These are phyloP conservation scores for Nestor notabilis DNA, from an alignment of 2,113 vertebrate genomes.

Conservation along the genomic window DNA sequence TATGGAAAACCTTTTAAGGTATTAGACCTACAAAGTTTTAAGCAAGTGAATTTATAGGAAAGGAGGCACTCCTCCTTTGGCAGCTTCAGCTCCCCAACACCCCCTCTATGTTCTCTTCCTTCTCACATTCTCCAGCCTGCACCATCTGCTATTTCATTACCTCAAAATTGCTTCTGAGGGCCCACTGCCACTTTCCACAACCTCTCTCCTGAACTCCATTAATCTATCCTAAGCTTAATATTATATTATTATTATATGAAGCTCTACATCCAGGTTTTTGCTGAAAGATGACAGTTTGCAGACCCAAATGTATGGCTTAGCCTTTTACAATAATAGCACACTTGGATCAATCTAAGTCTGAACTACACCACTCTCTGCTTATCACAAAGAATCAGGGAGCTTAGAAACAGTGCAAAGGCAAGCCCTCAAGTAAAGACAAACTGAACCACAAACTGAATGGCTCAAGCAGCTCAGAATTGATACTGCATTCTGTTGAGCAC, in stretches of 20 bases:
- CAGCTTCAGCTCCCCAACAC: background rate
- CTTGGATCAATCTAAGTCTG: background rate
- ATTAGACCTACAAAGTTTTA: background rate
- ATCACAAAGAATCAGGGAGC: background rate
- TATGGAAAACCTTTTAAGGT: background rate
- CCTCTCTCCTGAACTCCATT: background rate
- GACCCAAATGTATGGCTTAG: background rate
- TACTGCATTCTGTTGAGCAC: background rate
- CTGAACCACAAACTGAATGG: accelerated
- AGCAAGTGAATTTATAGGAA: background rate
- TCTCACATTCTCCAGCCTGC: background rate
- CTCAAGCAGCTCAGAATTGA: background rate
- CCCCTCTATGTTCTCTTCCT: background rate
- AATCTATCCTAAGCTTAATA: background rate
- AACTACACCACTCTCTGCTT: background rate
- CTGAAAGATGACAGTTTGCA: background rate
- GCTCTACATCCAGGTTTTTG: background rate
- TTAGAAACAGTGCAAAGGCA: background rate
- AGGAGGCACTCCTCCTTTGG: background rate
- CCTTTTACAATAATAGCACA: background rate
- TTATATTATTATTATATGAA: background rate
- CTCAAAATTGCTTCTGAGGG: background rate
- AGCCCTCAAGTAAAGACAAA: background rate
- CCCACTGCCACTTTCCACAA: background rate
- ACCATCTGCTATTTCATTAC: background rate